Percentiles rank a stretch among this genome's conserved stretches.
phyloP scores from a whole-genome alignment of 2,113 vertebrate species.

The Oreotrochilus melanogaster region DNA sequence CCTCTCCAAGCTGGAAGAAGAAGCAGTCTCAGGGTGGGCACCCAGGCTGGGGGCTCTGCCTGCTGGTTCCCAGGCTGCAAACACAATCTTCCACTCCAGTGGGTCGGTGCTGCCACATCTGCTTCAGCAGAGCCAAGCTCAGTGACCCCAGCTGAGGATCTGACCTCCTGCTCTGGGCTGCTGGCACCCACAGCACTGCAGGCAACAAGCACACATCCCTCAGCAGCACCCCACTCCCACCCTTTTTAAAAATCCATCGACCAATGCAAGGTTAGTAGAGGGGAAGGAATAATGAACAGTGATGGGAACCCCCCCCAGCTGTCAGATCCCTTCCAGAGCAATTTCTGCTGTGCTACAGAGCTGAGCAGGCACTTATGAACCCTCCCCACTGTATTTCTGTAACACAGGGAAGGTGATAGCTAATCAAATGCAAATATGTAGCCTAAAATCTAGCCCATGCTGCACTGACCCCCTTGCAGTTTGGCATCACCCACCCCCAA shows the following conservation, averaged over 20 bases:
- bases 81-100: not conserved
- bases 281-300: not conserved
- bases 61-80: not conserved
- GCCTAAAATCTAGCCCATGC: not conserved
- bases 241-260: not conserved
- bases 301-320: not conserved
- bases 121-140: fast-evolving
- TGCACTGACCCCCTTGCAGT: fast-evolving
- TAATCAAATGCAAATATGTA: not conserved
- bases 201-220: not conserved
- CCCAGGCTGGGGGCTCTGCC: not conserved
- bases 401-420: not conserved
- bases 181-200: not conserved
- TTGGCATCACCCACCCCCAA: not conserved
- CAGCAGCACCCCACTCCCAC: not conserved
- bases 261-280: not conserved
- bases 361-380: fast-evolving
- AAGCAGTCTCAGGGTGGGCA: not conserved
- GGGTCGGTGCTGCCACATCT: not conserved
- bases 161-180: fast-evolving
- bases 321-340: not conserved
- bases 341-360: not conserved
- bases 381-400: not conserved
- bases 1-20: not conserved
- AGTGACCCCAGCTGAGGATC: fast-evolving